Evolutionary conservation across 92 coral and sea anemone genomes (phyloP).

Genomic region (Heteractis magnifica): DNA sequence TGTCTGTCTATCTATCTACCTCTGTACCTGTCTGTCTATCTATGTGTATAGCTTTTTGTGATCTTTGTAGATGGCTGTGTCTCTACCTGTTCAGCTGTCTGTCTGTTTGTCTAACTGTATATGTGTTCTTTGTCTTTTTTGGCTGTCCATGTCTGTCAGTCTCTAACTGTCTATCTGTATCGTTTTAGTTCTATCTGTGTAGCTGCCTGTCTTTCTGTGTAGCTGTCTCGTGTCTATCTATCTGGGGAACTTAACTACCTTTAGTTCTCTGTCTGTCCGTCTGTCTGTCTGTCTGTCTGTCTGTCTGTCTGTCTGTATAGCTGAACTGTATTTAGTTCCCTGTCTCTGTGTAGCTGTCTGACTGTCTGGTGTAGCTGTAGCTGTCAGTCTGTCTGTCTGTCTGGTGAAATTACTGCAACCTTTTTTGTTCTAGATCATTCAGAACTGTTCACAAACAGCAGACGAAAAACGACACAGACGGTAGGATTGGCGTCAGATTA

Average conservation of each 20-base stretch:
- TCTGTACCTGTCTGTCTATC: neutral
- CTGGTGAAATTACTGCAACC: neutral
- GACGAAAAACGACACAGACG: constrained; percentile 41
- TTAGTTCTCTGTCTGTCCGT: neutral
- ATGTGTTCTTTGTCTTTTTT: neutral
- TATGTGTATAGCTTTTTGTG: neutral
- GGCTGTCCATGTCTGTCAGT: constrained; percentile 8
- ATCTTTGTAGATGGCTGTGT: too few species aligned
- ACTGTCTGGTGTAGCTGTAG: neutral
- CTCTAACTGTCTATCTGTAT: neutral
- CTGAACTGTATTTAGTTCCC: neutral
- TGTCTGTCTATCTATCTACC: constrained; percentile 3
- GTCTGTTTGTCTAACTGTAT: constrained; percentile 1
- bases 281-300: neutral
- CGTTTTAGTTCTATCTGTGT: neutral
- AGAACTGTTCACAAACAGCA: constrained; percentile 79
- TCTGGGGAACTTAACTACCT: neutral
- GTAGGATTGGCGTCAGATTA: constrained; percentile 59
- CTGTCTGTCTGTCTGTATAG: neutral
- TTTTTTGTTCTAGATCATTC: constrained; percentile 40
- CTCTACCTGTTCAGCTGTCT: neutral
- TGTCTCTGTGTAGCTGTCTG: neutral
- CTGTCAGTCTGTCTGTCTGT: constrained; percentile 7
- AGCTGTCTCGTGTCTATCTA: neutral
- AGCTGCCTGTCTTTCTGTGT: neutral